A percentile compares a stretch with the other conserved stretches of the same genome.
phyloP scores from a whole-genome alignment of 2,113 vertebrate species.

The Crotalus horridus region DNA sequence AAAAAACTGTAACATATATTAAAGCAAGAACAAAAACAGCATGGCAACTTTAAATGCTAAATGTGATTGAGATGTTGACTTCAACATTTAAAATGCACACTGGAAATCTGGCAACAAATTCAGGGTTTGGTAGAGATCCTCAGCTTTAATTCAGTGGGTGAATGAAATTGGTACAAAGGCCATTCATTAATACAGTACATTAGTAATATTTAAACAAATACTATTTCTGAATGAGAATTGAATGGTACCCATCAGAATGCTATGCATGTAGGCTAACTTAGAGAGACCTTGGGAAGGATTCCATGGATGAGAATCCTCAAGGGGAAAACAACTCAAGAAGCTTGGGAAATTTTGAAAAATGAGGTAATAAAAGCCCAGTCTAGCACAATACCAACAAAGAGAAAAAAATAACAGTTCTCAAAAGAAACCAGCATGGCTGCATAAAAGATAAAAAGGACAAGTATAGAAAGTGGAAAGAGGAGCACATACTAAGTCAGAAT shows the following conservation, averaged over 20 bases:
- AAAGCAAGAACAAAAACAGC: neutral
- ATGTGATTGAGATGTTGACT: neutral
- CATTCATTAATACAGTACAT: neutral
- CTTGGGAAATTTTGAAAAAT: too few relatives aligned
- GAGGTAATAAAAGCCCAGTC: too few relatives aligned
- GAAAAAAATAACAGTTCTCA: too few relatives aligned
- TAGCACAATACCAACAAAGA: too few relatives aligned
- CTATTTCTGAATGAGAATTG: neutral
- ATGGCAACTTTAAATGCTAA: neutral
- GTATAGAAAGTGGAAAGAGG: too few relatives aligned
- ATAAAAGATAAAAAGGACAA: too few relatives aligned
- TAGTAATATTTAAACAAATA: neutral
- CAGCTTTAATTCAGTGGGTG: neutral
- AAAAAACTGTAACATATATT: neutral
- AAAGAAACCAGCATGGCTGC: too few relatives aligned
- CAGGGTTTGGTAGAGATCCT: neutral
- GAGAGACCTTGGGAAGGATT: too few relatives aligned
- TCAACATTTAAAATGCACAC: neutral
- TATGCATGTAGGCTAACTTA: too few relatives aligned
- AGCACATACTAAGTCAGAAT: too few relatives aligned
- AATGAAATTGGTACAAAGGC: neutral
- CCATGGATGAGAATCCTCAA: too few relatives aligned
- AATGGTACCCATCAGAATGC: neutral
- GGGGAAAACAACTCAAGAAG: too few relatives aligned
- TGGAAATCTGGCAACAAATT: neutral